Percentiles rank a stretch among this genome's conserved stretches.
These are phyloP conservation scores for Euura lappo DNA, from an alignment of 1,140 invertebrate genomes.

Conservation along the genomic window DNA sequence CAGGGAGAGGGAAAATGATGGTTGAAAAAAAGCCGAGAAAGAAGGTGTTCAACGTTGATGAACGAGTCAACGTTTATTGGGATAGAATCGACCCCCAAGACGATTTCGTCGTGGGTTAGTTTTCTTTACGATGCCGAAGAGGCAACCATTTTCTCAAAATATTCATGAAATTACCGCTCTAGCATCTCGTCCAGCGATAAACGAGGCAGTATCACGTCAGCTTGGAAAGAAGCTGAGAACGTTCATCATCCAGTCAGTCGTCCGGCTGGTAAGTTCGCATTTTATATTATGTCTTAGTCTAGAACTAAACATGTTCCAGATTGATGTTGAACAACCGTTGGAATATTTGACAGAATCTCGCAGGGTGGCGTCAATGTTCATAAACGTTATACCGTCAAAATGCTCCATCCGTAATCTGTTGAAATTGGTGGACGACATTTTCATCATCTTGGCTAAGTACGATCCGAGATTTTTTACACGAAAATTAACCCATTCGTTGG, in stretches of 20 bases:
- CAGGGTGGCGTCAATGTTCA: conserved; percentile 48
- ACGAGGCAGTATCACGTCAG: conserved; percentile 5
- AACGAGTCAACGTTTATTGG: not conserved
- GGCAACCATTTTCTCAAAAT: too few species aligned
- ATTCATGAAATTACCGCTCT: not conserved
- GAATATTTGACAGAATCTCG: conserved; percentile 54
- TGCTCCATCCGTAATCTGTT: conserved; percentile 24
- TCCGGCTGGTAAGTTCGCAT: conserved; percentile 25
- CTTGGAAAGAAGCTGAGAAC: conserved; percentile 25
- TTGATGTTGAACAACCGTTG: conserved; percentile 44
- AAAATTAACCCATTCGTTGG: too few species aligned
- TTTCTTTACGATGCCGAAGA: not conserved
- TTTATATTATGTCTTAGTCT: too few species aligned
- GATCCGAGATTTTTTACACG: not conserved
- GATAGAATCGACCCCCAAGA: not conserved
- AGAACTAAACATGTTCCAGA: conserved; percentile 23
- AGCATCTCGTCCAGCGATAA: not conserved
- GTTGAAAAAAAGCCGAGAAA: not conserved
- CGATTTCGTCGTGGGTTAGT: not conserved
- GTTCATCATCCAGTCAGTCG: conserved; percentile 34
- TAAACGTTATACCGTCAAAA: conserved; percentile 44
- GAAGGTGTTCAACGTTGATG: not conserved
- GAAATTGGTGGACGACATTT: conserved; percentile 28
- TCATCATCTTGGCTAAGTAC: conserved; percentile 20
- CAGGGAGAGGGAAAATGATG: not conserved